These are phyloP conservation scores for Morone saxatilis DNA, from an alignment of 2,113 vertebrate species.

Conservation along the genomic window DNA sequence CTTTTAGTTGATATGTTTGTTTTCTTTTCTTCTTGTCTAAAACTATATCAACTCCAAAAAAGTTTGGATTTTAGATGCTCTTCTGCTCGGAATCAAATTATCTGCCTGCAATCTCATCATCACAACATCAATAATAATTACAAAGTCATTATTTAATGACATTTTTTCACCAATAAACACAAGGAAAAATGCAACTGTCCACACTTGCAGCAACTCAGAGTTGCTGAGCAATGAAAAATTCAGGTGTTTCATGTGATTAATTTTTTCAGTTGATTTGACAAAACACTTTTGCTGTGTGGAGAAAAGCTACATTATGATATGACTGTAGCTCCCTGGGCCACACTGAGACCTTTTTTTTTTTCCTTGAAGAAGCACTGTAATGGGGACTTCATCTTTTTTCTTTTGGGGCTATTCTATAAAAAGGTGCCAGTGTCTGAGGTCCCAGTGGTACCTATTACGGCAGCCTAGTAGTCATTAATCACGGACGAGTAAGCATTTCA, in stretches of 20 bases:
- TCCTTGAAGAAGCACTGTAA: constrained; percentile 70
- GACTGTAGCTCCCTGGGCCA: constrained; percentile 47
- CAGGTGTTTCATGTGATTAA: constrained; percentile 44
- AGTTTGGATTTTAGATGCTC: not conserved
- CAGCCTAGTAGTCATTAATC: constrained; percentile 84
- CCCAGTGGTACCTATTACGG: constrained; percentile 85
- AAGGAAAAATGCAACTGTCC: not conserved
- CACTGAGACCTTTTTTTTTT: constrained; percentile 55
- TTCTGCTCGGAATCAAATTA: not conserved
- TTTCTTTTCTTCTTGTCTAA: not conserved
- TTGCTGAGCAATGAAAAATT: constrained; percentile 57
- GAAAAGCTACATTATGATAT: constrained; percentile 63
- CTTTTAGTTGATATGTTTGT: not conserved
- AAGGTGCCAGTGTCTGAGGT: constrained; percentile 79
- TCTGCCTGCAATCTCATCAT: not conserved
- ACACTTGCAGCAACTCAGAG: not conserved
- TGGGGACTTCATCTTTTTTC: constrained; percentile 80
- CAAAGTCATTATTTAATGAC: constrained; percentile 29
- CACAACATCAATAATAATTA: not conserved
- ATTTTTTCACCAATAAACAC: constrained; percentile 2
- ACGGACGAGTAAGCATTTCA: constrained; percentile 82
- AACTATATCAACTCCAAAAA: not conserved
- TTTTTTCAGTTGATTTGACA: constrained; percentile 67
- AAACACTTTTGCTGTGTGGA: constrained; percentile 59
- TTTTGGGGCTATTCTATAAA: constrained; percentile 82